phyloP scores from a whole-genome alignment of 2,797 vertebrate genomes.

The Aplochiton taeniatus region DNA sequence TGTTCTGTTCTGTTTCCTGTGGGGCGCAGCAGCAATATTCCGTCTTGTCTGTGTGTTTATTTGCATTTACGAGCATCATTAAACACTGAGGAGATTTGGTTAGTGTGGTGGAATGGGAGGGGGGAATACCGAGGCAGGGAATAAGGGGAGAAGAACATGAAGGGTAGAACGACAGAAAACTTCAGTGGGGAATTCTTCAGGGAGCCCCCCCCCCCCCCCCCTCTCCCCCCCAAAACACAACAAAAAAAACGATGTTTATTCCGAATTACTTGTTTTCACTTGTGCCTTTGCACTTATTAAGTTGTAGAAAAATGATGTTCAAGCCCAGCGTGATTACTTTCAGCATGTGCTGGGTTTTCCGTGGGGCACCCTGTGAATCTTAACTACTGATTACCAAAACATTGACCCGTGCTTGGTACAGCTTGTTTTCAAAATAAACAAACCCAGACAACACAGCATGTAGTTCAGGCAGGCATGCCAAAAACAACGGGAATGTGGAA shows the following conservation, averaged over 20 bases:
- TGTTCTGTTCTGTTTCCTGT: slow-evolving; percentile 29
- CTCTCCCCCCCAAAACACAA: too few species aligned
- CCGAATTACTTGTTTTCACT: slow-evolving; percentile 14
- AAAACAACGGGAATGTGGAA: too few species aligned
- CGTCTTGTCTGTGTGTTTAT: slow-evolving; percentile 51
- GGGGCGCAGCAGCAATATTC: slow-evolving; percentile 46
- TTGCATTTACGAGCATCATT: slow-evolving; percentile 67
- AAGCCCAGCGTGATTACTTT: slow-evolving; percentile 19
- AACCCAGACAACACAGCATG: too few species aligned
- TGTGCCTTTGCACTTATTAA: slow-evolving; percentile 11
- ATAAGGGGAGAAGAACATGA: slow-evolving; percentile 13
- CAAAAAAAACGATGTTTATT: slow-evolving; percentile 12
- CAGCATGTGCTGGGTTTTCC: not conserved
- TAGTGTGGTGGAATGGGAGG: slow-evolving; percentile 38
- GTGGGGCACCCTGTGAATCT: not conserved
- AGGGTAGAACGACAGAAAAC: not conserved
- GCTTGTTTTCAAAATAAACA: not conserved
- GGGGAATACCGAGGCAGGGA: slow-evolving; percentile 29
- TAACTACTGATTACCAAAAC: not conserved
- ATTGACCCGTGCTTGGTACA: not conserved
- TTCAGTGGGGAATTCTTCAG: slow-evolving; percentile 21
- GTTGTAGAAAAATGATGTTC: slow-evolving; percentile 15
- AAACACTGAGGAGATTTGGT: slow-evolving; percentile 46
- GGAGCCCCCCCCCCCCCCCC: too few species aligned
- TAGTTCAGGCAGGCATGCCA: too few species aligned